phyloP scores from a whole-genome alignment of 2,888 invertebrate species.

The Eubasilissa splendida region DNA sequence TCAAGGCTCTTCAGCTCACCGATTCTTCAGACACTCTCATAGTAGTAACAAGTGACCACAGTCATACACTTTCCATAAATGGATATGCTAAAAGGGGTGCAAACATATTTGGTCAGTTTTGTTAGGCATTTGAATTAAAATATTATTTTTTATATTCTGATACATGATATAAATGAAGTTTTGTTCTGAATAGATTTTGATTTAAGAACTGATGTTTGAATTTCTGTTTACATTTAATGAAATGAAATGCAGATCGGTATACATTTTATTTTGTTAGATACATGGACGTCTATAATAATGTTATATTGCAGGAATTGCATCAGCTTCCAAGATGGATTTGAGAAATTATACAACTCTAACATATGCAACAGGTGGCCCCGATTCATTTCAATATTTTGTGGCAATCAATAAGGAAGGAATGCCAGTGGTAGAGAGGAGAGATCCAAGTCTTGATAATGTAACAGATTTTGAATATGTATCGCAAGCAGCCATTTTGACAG shows the following conservation, averaged over 20 bases:
- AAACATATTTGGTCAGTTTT: slow-evolving; percentile 77
- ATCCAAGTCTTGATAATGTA: slow-evolving; percentile 76
- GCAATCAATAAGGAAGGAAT: slow-evolving; percentile 62
- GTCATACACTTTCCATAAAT: slow-evolving; percentile 84
- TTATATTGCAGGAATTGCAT: slow-evolving; percentile 72
- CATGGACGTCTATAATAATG: no score
- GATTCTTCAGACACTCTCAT: slow-evolving; percentile 81
- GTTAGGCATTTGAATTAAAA: no score
- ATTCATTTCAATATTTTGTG: slow-evolving; percentile 74
- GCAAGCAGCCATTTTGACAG: slow-evolving; percentile 79
- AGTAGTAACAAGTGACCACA: slow-evolving; percentile 89
- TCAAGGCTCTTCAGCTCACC: slow-evolving; percentile 75
- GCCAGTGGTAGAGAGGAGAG: slow-evolving; percentile 69
- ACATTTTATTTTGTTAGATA: no score
- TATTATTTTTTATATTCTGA: no score
- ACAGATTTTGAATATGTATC: slow-evolving; percentile 80
- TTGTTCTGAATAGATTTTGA: no score
- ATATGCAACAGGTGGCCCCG: slow-evolving; percentile 84
- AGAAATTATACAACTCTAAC: slow-evolving; percentile 84
- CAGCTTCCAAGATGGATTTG: slow-evolving; percentile 75
- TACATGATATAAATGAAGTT: no score
- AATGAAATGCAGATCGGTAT: no score
- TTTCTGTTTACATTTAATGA: no score
- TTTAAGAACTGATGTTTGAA: no score
- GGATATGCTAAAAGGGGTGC: slow-evolving; percentile 82